A percentile compares a stretch with the other conserved stretches of the same genome.
Conservation (phyloP, 2,888 invertebrate genomes). For the Drosophila mettleri region DNA sequence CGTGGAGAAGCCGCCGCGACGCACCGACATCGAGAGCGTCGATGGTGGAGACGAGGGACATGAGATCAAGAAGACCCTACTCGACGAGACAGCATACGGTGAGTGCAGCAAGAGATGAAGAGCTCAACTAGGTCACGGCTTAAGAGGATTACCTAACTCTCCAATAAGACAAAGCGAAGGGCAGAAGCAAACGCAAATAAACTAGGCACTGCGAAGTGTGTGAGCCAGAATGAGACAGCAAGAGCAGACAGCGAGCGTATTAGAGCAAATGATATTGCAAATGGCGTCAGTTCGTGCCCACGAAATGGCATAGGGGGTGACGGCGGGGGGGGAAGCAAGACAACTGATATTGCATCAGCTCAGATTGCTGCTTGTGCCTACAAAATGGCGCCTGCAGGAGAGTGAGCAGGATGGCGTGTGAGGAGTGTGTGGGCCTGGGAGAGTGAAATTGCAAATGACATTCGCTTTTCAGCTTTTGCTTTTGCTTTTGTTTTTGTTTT, state of each 20-base stretch:
- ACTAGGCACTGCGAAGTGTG: too few species aligned
- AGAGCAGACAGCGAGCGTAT: not conserved
- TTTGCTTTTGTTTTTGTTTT: constrained; percentile 33
- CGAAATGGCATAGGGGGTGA: not conserved
- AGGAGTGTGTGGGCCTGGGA: not conserved
- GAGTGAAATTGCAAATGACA: constrained; percentile 19
- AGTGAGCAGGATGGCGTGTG: not conserved
- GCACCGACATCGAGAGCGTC: constrained; percentile 90
- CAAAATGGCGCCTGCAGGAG: not conserved
- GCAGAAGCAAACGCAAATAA: not conserved
- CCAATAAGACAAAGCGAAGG: not conserved
- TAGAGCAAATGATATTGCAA: not conserved
- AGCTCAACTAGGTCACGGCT: not conserved
- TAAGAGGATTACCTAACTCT: not conserved
- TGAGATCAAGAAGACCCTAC: constrained; percentile 91
- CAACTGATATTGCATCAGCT: not conserved
- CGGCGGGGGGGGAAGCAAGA: not conserved
- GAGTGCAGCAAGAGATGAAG: constrained; percentile 82
- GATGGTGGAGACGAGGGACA: constrained; percentile 92
- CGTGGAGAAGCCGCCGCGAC: constrained; percentile 92
- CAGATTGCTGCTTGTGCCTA: not conserved
- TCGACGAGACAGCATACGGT: constrained; percentile 93
- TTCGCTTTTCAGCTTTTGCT: not conserved
- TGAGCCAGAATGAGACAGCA: not conserved
- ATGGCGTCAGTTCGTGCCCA: not conserved